These are phyloP conservation scores for Chymomyza fuscimana DNA, from an alignment of 2,888 invertebrate genomes.

Conservation along the genomic window DNA sequence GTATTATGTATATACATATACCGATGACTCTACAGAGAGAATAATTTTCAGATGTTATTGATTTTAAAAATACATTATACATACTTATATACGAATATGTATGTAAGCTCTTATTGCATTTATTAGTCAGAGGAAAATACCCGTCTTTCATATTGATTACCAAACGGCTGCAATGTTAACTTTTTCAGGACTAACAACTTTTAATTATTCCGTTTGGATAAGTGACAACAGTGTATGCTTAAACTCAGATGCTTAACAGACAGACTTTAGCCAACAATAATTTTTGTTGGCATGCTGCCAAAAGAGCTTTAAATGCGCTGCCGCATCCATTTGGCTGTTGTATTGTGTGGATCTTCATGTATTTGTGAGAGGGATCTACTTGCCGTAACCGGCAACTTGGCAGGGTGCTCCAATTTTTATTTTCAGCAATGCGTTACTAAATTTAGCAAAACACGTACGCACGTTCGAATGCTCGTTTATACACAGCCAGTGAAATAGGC, in stretches of 20 bases:
- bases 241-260: too few relatives aligned
- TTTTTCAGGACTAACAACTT: background rate
- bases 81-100: too few relatives aligned
- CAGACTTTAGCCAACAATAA: background rate
- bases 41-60: too few relatives aligned
- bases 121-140: too few relatives aligned
- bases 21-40: too few relatives aligned
- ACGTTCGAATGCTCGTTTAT: background rate
- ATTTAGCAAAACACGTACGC: slow-evolving; percentile 56
- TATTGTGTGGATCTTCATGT: slow-evolving; percentile 14
- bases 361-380: background rate
- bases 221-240: too few relatives aligned
- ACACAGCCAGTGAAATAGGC: background rate
- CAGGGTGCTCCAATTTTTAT: slow-evolving; percentile 75
- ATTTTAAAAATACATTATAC: too few relatives aligned
- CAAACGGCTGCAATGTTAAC: background rate
- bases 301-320: slow-evolving; percentile 33
- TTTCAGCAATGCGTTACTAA: slow-evolving; percentile 69
- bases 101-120: too few relatives aligned
- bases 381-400: slow-evolving; percentile 42
- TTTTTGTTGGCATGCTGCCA: slow-evolving; percentile 59
- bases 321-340: slow-evolving; percentile 10
- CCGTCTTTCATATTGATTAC: background rate
- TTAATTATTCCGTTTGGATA: background rate
- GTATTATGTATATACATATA: too few relatives aligned